Conservation (phyloP, 2,113 vertebrate genomes). For the Gadus macrocephalus region DNA sequence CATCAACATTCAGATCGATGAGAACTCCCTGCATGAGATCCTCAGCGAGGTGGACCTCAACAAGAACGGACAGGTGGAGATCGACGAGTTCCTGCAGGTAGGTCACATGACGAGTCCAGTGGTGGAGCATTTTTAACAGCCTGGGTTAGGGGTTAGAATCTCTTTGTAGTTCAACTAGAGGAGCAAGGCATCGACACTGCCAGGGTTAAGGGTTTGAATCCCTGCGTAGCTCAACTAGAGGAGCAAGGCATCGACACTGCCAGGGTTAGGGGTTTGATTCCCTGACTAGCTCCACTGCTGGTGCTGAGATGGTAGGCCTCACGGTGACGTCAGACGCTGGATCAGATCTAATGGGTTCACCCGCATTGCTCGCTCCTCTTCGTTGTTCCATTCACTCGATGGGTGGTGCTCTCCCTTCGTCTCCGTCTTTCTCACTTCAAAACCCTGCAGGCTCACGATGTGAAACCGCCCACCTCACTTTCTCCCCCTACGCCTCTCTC, state of each 20-base stretch:
- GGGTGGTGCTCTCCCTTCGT: constrained; percentile 9
- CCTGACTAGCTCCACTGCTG: no score
- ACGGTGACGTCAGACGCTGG: no score
- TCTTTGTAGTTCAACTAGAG: not conserved
- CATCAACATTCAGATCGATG: constrained; percentile 86
- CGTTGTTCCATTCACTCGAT: not conserved
- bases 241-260: no score
- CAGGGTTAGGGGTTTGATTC: no score
- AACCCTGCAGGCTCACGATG: constrained; percentile 23
- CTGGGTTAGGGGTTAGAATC: not conserved
- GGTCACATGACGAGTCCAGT: not conserved
- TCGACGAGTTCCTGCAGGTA: constrained; percentile 92
- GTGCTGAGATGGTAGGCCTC: no score
- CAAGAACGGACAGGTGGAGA: constrained; percentile 96
- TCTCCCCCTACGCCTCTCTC: not conserved
- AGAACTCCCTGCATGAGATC: constrained; percentile 90
- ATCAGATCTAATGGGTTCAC: not conserved
- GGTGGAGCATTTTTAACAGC: not conserved
- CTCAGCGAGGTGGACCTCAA: constrained; percentile 95
- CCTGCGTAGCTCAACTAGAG: no score
- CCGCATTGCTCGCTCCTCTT: not conserved
- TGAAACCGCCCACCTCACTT: constrained; percentile 18
- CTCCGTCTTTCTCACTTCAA: not conserved
- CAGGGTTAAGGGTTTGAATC: no score
- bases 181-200: no score